These are phyloP conservation scores for Plebejus argus DNA, from an alignment of 2,888 invertebrate genomes.

Conservation along the genomic window DNA sequence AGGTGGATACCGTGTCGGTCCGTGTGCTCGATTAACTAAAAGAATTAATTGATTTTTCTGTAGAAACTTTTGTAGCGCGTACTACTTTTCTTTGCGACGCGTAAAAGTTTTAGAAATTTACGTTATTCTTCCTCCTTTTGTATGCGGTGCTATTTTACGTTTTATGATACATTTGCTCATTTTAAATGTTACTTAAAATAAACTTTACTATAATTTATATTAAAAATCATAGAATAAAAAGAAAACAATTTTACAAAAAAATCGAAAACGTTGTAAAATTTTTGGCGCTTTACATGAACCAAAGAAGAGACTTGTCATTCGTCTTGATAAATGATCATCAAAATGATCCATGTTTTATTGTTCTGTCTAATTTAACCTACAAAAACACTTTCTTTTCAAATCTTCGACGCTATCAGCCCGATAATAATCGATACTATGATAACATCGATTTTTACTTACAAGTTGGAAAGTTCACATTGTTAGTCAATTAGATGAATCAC, in stretches of 20 bases:
- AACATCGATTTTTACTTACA: background rate
- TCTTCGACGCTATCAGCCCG: background rate
- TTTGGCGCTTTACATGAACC: background rate
- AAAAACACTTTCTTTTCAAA: conserved; percentile 19
- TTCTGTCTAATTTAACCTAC: conserved; percentile 11
- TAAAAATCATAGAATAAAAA: background rate
- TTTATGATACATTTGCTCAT: background rate
- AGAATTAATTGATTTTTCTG: conserved; percentile 13
- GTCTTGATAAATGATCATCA: background rate
- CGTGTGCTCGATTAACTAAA: conserved; percentile 27
- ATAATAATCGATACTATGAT: background rate
- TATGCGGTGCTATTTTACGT: background rate
- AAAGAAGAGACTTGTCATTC: background rate
- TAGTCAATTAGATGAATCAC: conserved; percentile 17
- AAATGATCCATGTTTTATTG: background rate
- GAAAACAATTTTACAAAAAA: background rate
- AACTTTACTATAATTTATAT: background rate
- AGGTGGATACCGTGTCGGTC: conserved; percentile 22
- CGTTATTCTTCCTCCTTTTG: background rate
- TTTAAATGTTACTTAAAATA: background rate
- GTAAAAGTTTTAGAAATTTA: background rate
- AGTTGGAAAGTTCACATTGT: conserved; percentile 15
- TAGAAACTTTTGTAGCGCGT: conserved; percentile 7
- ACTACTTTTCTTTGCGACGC: background rate
- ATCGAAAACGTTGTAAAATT: background rate